Evolutionary conservation across 2,113 vertebrate genomes (phyloP).

Genomic region (Cynopterus brachyotis): DNA sequence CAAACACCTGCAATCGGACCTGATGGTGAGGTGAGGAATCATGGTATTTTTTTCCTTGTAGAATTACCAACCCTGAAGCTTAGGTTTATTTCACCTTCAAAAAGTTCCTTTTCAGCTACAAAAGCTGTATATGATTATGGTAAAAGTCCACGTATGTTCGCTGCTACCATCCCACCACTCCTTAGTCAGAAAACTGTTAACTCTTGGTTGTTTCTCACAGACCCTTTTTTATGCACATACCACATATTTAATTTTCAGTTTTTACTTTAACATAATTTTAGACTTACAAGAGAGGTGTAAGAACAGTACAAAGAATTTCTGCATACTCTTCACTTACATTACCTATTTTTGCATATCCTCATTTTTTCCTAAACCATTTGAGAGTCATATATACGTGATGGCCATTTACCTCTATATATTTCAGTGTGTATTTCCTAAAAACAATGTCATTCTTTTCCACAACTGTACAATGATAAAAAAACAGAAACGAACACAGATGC

Average conservation of each 20-base stretch:
- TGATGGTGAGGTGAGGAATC: slow-evolving; percentile 91
- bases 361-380: background rate
- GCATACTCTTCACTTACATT: background rate
- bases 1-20: slow-evolving; percentile 88
- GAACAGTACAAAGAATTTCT: background rate
- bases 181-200: too few species aligned
- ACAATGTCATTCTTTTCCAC: too few species aligned
- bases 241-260: background rate
- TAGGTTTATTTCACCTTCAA: background rate
- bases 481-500: background rate
- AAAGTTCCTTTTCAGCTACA: background rate
- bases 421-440: background rate
- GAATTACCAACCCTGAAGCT: background rate
- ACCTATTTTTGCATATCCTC: background rate
- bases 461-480: background rate
- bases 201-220: background rate
- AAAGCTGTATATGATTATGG: too few species aligned
- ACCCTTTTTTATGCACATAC: background rate
- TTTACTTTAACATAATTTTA: background rate
- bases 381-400: background rate
- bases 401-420: background rate
- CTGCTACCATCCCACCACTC: too few species aligned
- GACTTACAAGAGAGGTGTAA: background rate
- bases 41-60: background rate
- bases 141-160: background rate